Evolutionary conservation across 2,113 vertebrate genomes (phyloP).

Genomic region (Australoheros scitulus): DNA sequence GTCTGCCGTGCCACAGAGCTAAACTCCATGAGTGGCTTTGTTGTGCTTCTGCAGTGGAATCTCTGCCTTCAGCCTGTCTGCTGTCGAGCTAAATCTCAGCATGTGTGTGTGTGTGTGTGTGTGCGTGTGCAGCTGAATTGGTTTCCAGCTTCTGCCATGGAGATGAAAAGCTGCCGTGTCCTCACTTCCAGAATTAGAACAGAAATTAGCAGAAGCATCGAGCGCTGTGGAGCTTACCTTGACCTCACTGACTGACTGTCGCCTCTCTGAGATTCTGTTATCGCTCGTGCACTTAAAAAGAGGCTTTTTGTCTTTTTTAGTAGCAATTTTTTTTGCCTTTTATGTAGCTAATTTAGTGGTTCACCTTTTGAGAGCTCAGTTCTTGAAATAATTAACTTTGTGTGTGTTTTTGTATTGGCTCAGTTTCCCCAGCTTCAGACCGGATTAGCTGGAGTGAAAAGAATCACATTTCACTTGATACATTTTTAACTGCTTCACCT

Average conservation of each 20-base stretch:
- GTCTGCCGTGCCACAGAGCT: conserved; percentile 52
- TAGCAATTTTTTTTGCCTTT: fast-evolving
- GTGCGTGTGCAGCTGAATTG: conserved; percentile 28
- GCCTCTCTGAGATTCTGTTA: background rate
- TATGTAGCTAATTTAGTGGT: background rate
- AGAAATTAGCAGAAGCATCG: background rate
- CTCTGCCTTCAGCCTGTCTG: conserved; percentile 56
- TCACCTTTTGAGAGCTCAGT: background rate
- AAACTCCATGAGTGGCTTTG: conserved; percentile 62
- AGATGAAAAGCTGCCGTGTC: conserved; percentile 19
- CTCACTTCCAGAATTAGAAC: conserved; percentile 10
- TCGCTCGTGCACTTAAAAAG: background rate
- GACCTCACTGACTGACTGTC: background rate
- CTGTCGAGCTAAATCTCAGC: conserved; percentile 31
- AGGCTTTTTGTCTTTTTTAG: background rate
- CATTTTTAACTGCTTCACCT: background rate
- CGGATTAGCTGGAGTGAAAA: background rate
- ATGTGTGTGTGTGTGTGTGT: conserved; percentile 15
- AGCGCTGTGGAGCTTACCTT: background rate
- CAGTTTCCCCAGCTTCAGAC: too few species aligned
- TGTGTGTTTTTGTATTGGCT: background rate
- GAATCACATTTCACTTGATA: background rate
- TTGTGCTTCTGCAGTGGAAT: conserved; percentile 53
- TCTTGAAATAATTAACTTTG: background rate
- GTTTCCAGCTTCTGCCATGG: conserved; percentile 22